Conservation (phyloP, 1,140 invertebrate species). For the Diabrotica undecimpunctata region DNA sequence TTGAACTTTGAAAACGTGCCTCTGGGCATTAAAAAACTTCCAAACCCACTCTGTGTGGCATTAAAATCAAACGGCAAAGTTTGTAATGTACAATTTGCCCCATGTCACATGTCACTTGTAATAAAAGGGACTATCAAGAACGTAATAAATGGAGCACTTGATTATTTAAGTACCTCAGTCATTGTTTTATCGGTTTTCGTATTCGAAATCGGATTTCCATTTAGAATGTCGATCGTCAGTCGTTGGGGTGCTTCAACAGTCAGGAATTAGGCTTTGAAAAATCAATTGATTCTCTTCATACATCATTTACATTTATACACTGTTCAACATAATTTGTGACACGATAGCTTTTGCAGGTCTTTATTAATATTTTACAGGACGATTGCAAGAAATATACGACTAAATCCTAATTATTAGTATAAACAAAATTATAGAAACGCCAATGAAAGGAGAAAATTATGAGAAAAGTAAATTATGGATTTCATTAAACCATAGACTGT, state of each 20-base stretch:
- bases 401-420: no score
- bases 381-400: no score
- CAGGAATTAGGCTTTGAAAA: neutral
- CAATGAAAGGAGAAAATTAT: no score
- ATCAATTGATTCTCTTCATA: neutral
- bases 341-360: neutral
- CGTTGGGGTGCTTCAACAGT: neutral
- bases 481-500: no score
- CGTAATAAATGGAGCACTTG: neutral
- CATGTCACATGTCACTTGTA: slow-evolving; percentile 2
- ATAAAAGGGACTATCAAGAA: neutral
- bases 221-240: neutral
- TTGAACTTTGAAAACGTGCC: no score
- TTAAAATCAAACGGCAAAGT: neutral
- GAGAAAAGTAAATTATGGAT: no score
- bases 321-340: neutral
- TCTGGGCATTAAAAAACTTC: no score
- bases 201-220: neutral
- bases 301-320: neutral
- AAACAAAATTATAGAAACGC: no score
- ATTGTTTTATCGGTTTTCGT: neutral
- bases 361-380: no score
- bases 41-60: neutral
- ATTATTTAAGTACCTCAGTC: neutral
- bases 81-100: slow-evolving; percentile 2